Percentiles rank a stretch among this genome's conserved stretches.
These are phyloP conservation scores for Phrynocephalus vlangalii DNA, from an alignment of 2,797 vertebrate species.

Conservation along the genomic window DNA sequence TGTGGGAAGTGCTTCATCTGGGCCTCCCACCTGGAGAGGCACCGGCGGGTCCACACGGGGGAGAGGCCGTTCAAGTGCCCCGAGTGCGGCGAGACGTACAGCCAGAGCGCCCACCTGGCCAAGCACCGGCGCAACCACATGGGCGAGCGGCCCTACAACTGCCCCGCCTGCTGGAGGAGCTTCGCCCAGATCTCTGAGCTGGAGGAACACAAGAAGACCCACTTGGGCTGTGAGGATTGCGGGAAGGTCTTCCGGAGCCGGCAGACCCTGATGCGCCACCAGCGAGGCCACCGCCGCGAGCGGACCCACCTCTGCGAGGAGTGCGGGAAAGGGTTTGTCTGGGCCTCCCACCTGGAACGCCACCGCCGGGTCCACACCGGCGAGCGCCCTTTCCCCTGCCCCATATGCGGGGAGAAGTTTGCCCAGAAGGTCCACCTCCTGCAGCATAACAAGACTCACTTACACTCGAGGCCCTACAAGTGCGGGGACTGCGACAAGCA, in stretches of 20 bases:
- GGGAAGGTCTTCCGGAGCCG: constrained; percentile 33
- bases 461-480: constrained; percentile 37
- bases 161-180: constrained; percentile 52
- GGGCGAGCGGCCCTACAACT: constrained; percentile 55
- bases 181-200: constrained; percentile 60
- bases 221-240: constrained; percentile 52
- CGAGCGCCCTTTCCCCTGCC: constrained; percentile 43
- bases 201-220: constrained; percentile 53
- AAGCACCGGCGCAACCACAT: constrained; percentile 68
- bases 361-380: constrained; percentile 42
- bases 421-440: constrained; percentile 48
- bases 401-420: constrained; percentile 42
- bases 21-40: constrained; percentile 57
- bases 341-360: constrained; percentile 51
- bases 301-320: constrained; percentile 33
- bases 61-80: constrained; percentile 58
- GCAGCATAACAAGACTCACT: constrained; percentile 48
- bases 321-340: constrained; percentile 42
- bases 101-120: constrained; percentile 60
- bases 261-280: constrained; percentile 33
- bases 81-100: constrained; percentile 60
- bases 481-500: constrained; percentile 45
- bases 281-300: constrained; percentile 44
- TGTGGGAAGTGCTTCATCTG: constrained; percentile 59
- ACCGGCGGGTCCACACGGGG: constrained; percentile 37